Evolutionary conservation across 2,888 invertebrate species (phyloP), one percentile per base, ranked within the genome.

Genomic region (Harpalus rubripes): DNA sequence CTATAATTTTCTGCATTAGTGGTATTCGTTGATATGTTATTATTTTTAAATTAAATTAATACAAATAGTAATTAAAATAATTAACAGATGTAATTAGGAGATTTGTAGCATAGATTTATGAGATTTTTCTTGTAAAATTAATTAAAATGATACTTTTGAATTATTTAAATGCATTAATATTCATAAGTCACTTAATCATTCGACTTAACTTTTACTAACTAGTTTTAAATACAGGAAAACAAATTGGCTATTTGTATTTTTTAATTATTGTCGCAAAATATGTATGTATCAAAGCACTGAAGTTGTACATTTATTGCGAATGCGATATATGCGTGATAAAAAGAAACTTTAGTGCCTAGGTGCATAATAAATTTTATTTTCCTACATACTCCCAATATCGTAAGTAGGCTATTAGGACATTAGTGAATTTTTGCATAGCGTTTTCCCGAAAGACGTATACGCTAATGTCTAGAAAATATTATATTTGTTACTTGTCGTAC

Each of bases 41-140:
- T 85, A 85, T 80, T 85, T 80, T 84, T 85, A 80, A 85, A 85
- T 85, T 85, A 41, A 85, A 85, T 85, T 85, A 85, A 79, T 85
- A 80, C 85, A 80, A 68, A 80, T 56, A 72, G 80, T 85, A 85
- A 85, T 85, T 85, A 84, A 84, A 65, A 41, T 78, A 76, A 84
- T 84, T 84, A 84, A 78, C 63, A 63, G 22, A 32, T 18, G 41
- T 78, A 72, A 81, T 81, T 81, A 81, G 78, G 26, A 78, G 56
- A 78, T 52, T 56, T 26, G 44, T 76, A 78, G 22, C 58, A 58
- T 22, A 58, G 78, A 78, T 78, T 78, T 58, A 78, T 58, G 26
- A 58, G 15, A 81, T 81, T 44, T 81, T 81, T 81, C 63, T 63
- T 61, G 81, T 81, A 63, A 81, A 81, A 41, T 63, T 81, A 63